Conservation (phyloP, 2,888 invertebrate species). For the Iselma pallidipennis region DNA sequence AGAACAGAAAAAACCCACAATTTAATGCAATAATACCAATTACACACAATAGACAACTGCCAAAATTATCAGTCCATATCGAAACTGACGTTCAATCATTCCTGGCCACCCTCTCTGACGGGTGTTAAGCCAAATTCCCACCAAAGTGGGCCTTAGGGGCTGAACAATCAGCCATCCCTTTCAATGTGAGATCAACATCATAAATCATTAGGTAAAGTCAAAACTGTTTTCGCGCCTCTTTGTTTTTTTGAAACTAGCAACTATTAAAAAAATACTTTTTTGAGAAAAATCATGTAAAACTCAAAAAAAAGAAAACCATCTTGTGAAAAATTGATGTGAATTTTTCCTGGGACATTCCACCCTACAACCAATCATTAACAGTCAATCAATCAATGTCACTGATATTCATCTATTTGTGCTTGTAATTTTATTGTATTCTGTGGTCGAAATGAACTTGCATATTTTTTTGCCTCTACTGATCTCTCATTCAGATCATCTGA, state of each 20-base stretch:
- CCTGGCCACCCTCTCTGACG: conserved; percentile 42
- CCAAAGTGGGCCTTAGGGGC: conserved; percentile 43
- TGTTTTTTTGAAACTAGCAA: not conserved
- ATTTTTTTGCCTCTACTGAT: not conserved
- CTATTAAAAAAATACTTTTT: not conserved
- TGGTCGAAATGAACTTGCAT: not conserved
- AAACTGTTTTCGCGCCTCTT: no score
- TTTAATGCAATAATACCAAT: conserved; percentile 46
- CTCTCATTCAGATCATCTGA: not conserved
- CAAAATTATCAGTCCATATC: conserved; percentile 49
- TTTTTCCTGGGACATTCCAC: not conserved
- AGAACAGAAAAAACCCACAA: conserved; percentile 26
- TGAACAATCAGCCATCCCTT: conserved; percentile 36
- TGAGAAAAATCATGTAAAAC: not conserved
- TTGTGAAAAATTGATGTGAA: not conserved
- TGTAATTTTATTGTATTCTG: conserved; percentile 31
- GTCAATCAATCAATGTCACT: conserved; percentile 39
- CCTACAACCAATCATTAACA: conserved; percentile 8
- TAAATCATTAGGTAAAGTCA: not conserved
- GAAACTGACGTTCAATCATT: conserved; percentile 46
- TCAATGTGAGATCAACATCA: not conserved
- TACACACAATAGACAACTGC: conserved; percentile 45
- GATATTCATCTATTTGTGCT: conserved; percentile 39
- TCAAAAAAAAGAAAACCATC: no score
- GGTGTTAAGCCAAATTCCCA: conserved; percentile 48